Conservation (phyloP, 2,888 invertebrate species). For the Rhabditophanes sp. region DNA sequence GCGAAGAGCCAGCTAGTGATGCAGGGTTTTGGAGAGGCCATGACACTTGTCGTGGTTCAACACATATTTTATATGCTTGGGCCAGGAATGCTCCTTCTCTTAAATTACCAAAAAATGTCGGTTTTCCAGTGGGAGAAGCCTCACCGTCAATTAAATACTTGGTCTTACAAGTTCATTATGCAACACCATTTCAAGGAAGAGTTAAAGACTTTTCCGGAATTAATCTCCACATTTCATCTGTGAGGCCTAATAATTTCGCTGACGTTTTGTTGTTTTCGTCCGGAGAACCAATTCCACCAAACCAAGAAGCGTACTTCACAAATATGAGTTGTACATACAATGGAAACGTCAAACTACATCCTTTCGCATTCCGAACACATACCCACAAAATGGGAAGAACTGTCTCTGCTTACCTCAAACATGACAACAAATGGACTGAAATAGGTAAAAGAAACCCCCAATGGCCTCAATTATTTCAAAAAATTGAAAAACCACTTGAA, state of each 20-base stretch:
- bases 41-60: slow-evolving; percentile 43
- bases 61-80: slow-evolving; percentile 53
- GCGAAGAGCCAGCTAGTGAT: slow-evolving; percentile 45
- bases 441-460: slow-evolving; percentile 53
- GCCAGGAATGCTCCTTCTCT: slow-evolving; percentile 53
- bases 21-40: slow-evolving; percentile 50
- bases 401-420: slow-evolving; percentile 47
- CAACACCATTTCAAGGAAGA: slow-evolving; percentile 41
- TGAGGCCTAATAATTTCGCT: slow-evolving; percentile 34
- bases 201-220: slow-evolving; percentile 47
- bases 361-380: slow-evolving; percentile 52
- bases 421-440: slow-evolving; percentile 39
- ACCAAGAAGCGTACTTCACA: slow-evolving; percentile 45
- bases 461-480: slow-evolving; percentile 54
- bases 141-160: slow-evolving; percentile 49
- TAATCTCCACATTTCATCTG: slow-evolving; percentile 37
- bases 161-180: slow-evolving; percentile 49
- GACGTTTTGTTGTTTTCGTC: slow-evolving; percentile 46
- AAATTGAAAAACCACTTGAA: slow-evolving; percentile 44
- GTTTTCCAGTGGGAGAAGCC: slow-evolving; percentile 50
- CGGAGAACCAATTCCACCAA: slow-evolving; percentile 44
- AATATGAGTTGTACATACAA: slow-evolving; percentile 49
- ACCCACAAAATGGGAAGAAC: slow-evolving; percentile 48
- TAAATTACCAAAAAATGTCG: slow-evolving; percentile 50
- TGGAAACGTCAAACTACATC: slow-evolving; percentile 45